phyloP scores from a whole-genome alignment of 2,797 vertebrate species.

The Liparis tanakae region DNA sequence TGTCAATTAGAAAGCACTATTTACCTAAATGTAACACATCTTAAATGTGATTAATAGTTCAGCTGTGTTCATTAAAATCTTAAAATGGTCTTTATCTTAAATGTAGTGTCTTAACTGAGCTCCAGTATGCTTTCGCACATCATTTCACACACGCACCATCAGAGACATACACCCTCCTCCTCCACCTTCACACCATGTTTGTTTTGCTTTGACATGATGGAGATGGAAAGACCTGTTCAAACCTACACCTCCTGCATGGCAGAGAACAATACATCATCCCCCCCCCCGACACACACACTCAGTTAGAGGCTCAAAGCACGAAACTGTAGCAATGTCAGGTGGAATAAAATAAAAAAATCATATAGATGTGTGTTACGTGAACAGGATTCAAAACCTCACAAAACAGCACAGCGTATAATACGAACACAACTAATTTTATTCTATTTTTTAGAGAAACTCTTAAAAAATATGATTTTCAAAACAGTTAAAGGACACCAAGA shows the following conservation, averaged over 20 bases:
- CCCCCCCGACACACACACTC: neutral
- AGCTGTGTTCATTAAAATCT: neutral
- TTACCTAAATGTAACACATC: neutral
- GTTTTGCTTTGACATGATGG: conserved; percentile 29
- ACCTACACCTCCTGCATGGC: conserved; percentile 23
- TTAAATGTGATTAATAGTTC: neutral
- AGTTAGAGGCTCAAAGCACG: neutral
- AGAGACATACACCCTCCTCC: neutral
- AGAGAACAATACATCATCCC: conserved; percentile 31
- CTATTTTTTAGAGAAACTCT: neutral
- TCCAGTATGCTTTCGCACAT: neutral
- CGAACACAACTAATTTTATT: no score
- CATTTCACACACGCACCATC: no score
- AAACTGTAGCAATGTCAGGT: neutral
- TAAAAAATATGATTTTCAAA: conserved; percentile 4
- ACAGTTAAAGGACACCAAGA: conserved; percentile 7
- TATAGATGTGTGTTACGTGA: neutral
- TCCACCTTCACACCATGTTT: conserved; percentile 4
- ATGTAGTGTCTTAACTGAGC: neutral
- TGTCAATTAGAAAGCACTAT: neutral
- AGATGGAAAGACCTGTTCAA: conserved; percentile 35
- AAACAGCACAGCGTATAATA: no score
- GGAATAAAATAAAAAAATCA: neutral
- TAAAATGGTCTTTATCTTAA: neutral
- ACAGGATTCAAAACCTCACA: neutral